phyloP scores from a whole-genome alignment of 2,113 vertebrate genomes.

The Puntigrus tetrazona region DNA sequence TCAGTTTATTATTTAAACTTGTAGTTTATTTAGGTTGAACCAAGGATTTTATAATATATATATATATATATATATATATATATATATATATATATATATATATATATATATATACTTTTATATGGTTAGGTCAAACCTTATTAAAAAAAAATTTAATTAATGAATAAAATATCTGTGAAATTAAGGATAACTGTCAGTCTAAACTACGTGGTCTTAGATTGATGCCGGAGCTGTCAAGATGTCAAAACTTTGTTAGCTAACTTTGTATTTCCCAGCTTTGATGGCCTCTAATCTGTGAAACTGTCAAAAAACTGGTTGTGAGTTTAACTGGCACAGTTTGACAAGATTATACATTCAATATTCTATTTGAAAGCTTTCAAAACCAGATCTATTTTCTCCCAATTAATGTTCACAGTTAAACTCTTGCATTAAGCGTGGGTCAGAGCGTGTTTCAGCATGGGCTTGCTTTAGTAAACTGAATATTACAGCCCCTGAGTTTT shows the following conservation, averaged over 20 bases:
- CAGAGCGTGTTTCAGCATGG: neutral
- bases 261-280: neutral
- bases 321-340: conserved; percentile 16
- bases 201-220: neutral
- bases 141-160: neutral
- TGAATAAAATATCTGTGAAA: neutral
- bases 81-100: too few species aligned
- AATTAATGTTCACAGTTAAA: conserved; percentile 1
- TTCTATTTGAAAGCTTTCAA: conserved; percentile 33
- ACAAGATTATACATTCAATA: conserved; percentile 12
- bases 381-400: neutral
- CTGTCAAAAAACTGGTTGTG: neutral
- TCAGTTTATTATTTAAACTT: too few species aligned
- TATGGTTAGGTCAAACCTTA: neutral
- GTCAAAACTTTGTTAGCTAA: neutral
- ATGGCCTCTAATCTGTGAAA: conserved; percentile 9
- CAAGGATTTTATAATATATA: neutral
- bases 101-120: neutral
- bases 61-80: too few species aligned
- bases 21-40: neutral
- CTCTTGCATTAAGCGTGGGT: neutral
- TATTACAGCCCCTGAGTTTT: neutral
- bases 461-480: neutral
- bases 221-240: neutral
- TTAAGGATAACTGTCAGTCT: neutral